These are phyloP conservation scores for Ascaphus truei DNA, from an alignment of 2,113 vertebrate genomes.

Conservation along the genomic window DNA sequence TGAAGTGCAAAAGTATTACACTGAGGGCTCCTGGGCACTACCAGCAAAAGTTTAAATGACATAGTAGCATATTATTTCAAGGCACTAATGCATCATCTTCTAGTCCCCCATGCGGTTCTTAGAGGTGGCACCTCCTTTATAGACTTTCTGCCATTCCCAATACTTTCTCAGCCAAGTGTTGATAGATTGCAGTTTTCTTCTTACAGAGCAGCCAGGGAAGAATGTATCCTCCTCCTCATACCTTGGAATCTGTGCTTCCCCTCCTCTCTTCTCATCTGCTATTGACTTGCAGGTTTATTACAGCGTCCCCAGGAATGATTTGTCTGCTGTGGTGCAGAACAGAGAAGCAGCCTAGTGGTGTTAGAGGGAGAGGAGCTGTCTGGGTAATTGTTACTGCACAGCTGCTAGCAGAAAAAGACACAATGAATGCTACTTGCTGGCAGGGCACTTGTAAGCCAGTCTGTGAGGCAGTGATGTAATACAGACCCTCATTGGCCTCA, in stretches of 20 bases:
- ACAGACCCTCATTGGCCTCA: too few relatives aligned
- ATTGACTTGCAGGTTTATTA: too few relatives aligned
- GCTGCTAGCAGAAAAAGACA: not conserved
- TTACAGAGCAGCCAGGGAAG: not conserved
- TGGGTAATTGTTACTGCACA: conserved; percentile 10
- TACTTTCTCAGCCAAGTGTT: not conserved
- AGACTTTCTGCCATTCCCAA: not conserved
- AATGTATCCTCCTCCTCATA: not conserved
- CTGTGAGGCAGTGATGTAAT: not conserved
- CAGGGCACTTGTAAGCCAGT: not conserved
- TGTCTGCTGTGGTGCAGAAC: not conserved
- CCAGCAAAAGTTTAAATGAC: not conserved
- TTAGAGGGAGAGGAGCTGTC: not conserved
- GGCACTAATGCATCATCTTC: not conserved
- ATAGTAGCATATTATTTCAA: not conserved
- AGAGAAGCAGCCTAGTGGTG: not conserved
- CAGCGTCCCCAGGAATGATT: not conserved
- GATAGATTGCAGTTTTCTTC: not conserved
- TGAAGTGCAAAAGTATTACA: not conserved
- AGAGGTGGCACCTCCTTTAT: not conserved
- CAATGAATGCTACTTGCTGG: not conserved
- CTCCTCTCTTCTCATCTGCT: not conserved
- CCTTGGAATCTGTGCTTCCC: not conserved
- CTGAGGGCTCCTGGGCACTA: not conserved
- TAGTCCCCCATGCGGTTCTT: not conserved